Percentiles rank a stretch among this genome's conserved stretches.
phyloP scores from a whole-genome alignment of 2,888 invertebrate species.

The Dendrolimus pini region DNA sequence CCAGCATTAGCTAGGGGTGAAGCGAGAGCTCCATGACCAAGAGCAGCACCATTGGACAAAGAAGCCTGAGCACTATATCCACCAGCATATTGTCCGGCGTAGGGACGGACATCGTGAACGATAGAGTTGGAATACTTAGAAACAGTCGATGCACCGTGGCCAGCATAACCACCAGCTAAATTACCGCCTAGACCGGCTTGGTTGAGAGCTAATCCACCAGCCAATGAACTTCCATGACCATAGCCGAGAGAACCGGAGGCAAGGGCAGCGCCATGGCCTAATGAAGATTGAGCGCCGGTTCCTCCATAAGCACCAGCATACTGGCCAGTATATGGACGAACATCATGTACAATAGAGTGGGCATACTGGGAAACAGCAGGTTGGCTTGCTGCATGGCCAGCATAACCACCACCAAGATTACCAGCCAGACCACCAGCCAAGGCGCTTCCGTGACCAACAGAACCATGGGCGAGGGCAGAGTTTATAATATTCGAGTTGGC shows the following conservation, averaged over 20 bases:
- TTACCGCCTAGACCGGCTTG: not conserved
- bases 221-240: constrained; percentile 10
- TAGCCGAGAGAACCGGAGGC: constrained; percentile 8
- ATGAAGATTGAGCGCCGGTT: constrained; percentile 4
- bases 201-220: constrained; percentile 1
- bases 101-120: constrained; percentile 16
- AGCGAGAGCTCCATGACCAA: constrained; percentile 9
- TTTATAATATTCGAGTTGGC: not conserved
- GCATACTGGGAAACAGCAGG: constrained; percentile 19
- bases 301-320: constrained; percentile 7
- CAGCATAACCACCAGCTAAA: not conserved
- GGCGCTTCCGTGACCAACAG: constrained; percentile 10
- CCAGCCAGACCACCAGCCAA: constrained; percentile 6
- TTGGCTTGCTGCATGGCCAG: constrained; percentile 5
- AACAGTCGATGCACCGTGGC: constrained; percentile 11
- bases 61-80: constrained; percentile 7
- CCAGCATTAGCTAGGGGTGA: constrained; percentile 1
- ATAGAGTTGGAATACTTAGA: constrained; percentile 19
- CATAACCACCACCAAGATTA: constrained; percentile 7
- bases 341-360: constrained; percentile 18
- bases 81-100: constrained; percentile 9
- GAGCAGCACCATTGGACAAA: constrained; percentile 4
- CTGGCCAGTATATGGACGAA: constrained; percentile 12
- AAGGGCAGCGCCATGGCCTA: constrained; percentile 6
- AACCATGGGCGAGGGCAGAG: constrained; percentile 11